A percentile compares a stretch with the other conserved stretches of the same genome.
phyloP scores from a whole-genome alignment of 2,113 vertebrate species.

The Eolophus roseicapilla region DNA sequence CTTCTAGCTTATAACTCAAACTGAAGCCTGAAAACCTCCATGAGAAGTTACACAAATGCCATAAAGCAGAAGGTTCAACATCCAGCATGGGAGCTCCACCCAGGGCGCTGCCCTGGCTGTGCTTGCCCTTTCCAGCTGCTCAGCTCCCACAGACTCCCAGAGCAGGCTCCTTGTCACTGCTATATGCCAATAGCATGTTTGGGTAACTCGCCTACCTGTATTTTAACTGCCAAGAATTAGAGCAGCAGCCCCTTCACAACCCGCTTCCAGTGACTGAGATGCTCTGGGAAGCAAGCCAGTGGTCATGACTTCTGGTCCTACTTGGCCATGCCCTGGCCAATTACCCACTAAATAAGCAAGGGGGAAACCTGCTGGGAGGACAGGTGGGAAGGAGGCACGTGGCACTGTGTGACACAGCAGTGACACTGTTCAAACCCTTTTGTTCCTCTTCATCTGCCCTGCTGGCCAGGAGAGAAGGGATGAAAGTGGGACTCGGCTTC shows the following conservation, averaged over 20 bases:
- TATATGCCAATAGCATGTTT: fast-evolving
- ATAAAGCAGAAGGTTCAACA: not conserved
- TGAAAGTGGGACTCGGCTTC: not conserved
- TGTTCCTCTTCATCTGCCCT: not conserved
- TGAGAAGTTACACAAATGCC: not conserved
- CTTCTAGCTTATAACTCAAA: not conserved
- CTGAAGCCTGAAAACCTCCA: not conserved
- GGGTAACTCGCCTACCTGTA: fast-evolving
- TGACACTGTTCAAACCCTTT: not conserved
- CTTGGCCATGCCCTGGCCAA: not conserved
- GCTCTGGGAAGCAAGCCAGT: not conserved
- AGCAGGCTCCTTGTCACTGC: too few relatives aligned
- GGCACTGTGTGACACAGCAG: not conserved
- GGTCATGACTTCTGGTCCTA: not conserved
- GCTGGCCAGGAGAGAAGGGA: not conserved
- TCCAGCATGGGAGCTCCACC: fast-evolving
- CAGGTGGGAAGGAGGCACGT: fast-evolving
- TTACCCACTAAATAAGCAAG: too few relatives aligned
- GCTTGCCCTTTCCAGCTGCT: not conserved
- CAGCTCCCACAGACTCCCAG: not conserved
- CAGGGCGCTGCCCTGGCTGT: not conserved
- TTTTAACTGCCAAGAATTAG: not conserved
- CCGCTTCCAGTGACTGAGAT: not conserved
- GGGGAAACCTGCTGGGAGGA: not conserved
- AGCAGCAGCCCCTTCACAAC: fast-evolving